Conservation (phyloP, 2,113 vertebrate genomes). For the Acrocephalus arundinaceus region DNA sequence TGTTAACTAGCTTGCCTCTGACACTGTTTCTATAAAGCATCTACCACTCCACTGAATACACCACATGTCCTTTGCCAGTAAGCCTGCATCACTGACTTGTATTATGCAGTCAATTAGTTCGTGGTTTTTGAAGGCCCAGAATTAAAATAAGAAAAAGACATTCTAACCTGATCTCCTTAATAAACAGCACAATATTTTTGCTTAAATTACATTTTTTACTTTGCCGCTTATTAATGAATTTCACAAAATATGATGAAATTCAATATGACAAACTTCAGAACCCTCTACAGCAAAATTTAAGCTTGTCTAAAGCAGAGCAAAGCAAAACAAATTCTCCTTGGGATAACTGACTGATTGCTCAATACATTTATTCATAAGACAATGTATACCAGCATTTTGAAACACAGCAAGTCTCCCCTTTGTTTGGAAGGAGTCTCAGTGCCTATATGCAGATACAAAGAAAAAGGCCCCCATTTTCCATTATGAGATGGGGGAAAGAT, state of each 20-base stretch:
- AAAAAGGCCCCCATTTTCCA: neutral
- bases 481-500: neutral
- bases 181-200: neutral
- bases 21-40: neutral
- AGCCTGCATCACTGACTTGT: neutral
- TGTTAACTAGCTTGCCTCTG: neutral
- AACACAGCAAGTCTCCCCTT: neutral
- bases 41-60: neutral
- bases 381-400: neutral
- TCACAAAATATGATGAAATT: neutral
- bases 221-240: neutral
- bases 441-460: neutral
- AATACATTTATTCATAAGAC: neutral
- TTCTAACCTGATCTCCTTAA: neutral
- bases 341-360: neutral
- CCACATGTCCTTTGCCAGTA: neutral
- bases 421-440: neutral
- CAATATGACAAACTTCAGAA: neutral
- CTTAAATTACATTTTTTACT: neutral
- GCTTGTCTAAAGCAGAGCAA: neutral
- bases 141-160: neutral
- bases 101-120: neutral
- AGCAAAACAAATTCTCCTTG: neutral
- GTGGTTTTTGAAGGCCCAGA: neutral
- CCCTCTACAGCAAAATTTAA: neutral